Conservation (phyloP, 30 jellyfish, hydroid and myxozoan genomes). For the Aurelia aurita complex sp. Pacific region DNA sequence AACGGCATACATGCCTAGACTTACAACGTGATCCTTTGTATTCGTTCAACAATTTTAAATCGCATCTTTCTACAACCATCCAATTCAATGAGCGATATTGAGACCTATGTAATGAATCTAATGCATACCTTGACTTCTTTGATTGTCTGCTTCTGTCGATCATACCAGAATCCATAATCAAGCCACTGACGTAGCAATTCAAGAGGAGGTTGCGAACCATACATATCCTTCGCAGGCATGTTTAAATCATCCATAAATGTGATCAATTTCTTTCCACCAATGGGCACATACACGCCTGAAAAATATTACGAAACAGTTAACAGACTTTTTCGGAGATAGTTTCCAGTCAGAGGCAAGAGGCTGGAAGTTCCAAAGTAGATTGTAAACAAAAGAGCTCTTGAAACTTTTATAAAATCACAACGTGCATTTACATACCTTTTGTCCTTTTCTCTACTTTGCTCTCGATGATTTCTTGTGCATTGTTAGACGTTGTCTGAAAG, state of each 20-base stretch:
- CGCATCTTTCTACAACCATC: background rate
- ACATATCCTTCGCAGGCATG: constrained; percentile 95
- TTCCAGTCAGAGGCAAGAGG: no score
- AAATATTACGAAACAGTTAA: background rate
- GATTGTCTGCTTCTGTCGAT: constrained; percentile 89
- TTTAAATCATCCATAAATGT: constrained; percentile 95
- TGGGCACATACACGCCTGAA: constrained; percentile 93
- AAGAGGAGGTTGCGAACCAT: constrained; percentile 97
- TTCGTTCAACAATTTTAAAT: background rate
- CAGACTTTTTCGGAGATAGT: no score
- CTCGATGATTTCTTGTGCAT: constrained; percentile 93
- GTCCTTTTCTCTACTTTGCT: constrained; percentile 97
- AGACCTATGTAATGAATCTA: background rate
- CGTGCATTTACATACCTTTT: constrained; percentile 56
- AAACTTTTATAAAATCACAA: background rate
- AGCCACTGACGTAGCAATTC: constrained; percentile 93
- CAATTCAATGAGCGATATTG: no score
- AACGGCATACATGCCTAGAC: constrained; percentile 49
- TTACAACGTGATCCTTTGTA: background rate
- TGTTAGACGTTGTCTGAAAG: constrained; percentile 84
- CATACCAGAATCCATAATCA: constrained; percentile 98
- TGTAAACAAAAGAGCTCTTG: no score
- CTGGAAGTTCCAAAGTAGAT: no score
- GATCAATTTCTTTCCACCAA: constrained; percentile 89
- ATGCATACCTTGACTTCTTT: constrained; percentile 75